Base-by-base conservation (phyloP, 1,140 invertebrate species). In the Agrilus planipennis region DNA sequence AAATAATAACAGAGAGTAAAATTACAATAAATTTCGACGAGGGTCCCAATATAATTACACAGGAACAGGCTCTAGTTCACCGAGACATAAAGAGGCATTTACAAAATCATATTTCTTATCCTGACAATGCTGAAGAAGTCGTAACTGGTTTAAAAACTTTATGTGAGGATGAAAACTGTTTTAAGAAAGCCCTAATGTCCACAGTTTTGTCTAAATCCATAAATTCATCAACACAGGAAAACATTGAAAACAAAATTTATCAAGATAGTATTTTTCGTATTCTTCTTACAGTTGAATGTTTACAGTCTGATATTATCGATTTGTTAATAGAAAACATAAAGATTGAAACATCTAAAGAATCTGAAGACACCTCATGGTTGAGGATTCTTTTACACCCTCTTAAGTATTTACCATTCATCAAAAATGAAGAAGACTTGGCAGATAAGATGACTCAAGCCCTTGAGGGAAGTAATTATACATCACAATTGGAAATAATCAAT, bases 221-320 rank as follows among this genome's bases (percentile, higher is more conserved):
- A n/a, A 17, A 34, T 10, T 30, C 12, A 11, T n/a, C 27, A 29
- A 51, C 51, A 18, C 52, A 54, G 42, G 47, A 58, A 11, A 4
- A 4, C 9, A 12, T 5, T 4, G 6, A 14, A 7, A 3, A 11
- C 4, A 32, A 16, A 11, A 52, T 63, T 0, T 50, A 54, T 0
- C 67, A 68, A 45, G 64, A 68, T 28, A 67, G 66, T 51, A 34
- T 58, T 29, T 45, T 56, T 41, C 34, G 54, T 45, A 59, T 68
- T 36, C 62, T 69, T 31, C 44, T 69, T 0, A 65, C 63, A 54
- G 59, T 69, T 12, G 52, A 58, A 32, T 54, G 50, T 22, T 32
- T 69, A 22, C 64, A 66, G 27, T 52, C 60, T 16, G 49, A 60
- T 4, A 56, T 66, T 14, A 45, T 68, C 7, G 57, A 64, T 4